Evolutionary conservation across 2,113 vertebrate genomes (phyloP).

Genomic region (Aplodontia rufa): DNA sequence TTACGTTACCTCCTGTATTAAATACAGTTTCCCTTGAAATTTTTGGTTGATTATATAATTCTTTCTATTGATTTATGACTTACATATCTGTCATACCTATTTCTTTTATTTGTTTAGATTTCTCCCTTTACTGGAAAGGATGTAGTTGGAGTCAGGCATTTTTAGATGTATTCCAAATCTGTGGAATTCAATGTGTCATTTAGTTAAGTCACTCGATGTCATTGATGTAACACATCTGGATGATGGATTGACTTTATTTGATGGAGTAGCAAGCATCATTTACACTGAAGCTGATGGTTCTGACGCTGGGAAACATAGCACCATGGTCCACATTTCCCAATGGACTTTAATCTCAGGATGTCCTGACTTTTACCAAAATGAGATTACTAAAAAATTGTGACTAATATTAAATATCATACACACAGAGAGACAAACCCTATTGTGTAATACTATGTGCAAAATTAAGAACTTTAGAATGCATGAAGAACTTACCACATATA

Average conservation of each 20-base stretch:
- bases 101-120: neutral
- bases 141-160: neutral
- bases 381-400: neutral
- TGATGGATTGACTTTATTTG: slow-evolving; percentile 1
- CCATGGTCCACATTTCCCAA: neutral
- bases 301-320: neutral
- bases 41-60: neutral
- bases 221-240: neutral
- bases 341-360: neutral
- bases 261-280: neutral
- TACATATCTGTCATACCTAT: neutral
- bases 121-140: neutral
- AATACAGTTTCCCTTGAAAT: neutral
- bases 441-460: neutral
- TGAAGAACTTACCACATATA: neutral
- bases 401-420: neutral
- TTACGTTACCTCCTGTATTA: neutral
- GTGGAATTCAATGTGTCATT: neutral
- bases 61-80: neutral
- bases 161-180: neutral
- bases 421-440: neutral
- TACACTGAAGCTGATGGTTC: neutral
- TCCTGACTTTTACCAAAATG: neutral
- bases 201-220: neutral
- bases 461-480: neutral